Evolutionary conservation across 2,113 vertebrate species (phyloP).

Genomic region (Neodontobutis hainanensis): DNA sequence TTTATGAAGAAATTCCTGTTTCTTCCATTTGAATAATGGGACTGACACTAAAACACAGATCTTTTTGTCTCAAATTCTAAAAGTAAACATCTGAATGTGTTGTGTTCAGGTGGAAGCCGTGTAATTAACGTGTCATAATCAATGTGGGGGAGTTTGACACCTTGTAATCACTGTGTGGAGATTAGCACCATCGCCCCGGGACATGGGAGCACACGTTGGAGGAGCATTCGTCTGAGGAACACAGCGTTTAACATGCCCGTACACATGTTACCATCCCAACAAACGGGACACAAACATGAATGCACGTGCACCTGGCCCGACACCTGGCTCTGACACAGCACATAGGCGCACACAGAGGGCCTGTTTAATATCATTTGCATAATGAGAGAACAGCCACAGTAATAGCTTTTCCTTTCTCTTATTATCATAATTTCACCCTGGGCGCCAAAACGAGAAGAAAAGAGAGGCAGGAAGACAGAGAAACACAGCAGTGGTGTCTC

Average conservation of each 20-base stretch:
- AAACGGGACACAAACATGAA: slow-evolving; percentile 5
- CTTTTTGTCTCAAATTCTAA: no score
- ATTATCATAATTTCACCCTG: slow-evolving; percentile 99
- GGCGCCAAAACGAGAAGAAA: slow-evolving; percentile 85
- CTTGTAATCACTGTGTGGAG: slow-evolving; percentile 91
- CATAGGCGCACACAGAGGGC: slow-evolving; percentile 78
- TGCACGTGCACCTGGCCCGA: slow-evolving; percentile 24
- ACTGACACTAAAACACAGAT: no score
- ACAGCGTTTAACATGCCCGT: slow-evolving; percentile 15
- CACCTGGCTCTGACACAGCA: slow-evolving; percentile 44
- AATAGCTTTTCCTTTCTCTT: slow-evolving; percentile 99
- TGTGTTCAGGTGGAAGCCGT: slow-evolving; percentile 91
- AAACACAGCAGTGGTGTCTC: slow-evolving; percentile 78
- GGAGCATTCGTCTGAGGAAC: background rate
- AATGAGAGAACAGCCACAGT: slow-evolving; percentile 99
- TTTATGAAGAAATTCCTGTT: no score
- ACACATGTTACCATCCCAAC: slow-evolving; percentile 22
- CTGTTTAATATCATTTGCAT: slow-evolving; percentile 99
- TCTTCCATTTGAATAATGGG: no score
- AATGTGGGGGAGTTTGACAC: slow-evolving; percentile 92
- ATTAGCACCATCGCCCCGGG: slow-evolving; percentile 91
- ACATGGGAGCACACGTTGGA: slow-evolving; percentile 26
- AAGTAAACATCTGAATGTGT: slow-evolving; percentile 54
- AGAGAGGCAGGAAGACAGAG: slow-evolving; percentile 48
- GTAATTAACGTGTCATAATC: slow-evolving; percentile 99